Evolutionary conservation across 1,140 invertebrate genomes (phyloP), one percentile per base, ranked within the genome.

Genomic region (Dendrolimus punctatus): DNA sequence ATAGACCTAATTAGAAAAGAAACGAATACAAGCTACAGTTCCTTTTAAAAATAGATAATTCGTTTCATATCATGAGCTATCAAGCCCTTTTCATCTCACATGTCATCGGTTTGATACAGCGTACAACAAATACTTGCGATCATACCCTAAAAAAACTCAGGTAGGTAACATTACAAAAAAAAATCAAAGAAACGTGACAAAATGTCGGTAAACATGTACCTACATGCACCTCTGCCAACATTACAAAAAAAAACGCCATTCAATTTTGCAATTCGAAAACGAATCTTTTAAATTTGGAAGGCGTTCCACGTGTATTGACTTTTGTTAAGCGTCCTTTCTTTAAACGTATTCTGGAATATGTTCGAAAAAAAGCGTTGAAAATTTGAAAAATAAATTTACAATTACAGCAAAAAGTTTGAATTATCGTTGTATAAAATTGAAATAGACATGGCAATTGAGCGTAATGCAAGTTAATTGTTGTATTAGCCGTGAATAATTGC

Each of bases 131-230:
- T 61, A 68, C 64, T 62, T 59, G 40, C 47, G 65, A 66, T 72
- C 67, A 73, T 73, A 64, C 71, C 66, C 76, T 73, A 68, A 73
- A 76, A 65, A 59, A 60, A 66, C 60, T 72, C 69, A 23, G 23
- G 23, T 79, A 80, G 81, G 79, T 82, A 80, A 73, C 67, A 57
- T 41, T 53, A 49, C 51, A 73, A 78, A 80, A 82, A 80, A 84
- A 77, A 23, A 23, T 23, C 23, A 23, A 23, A 73, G 53, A 80
- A 76, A 85, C 81, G 81, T 85, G 81, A 85, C 79, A 85, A 76
- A 85, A 85, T 82, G 79, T 80, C 73, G 69, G 77, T 82, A 82
- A 82, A 82, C 81, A 85, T 73, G 77, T 85, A 82, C 79, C 79
- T 82, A 73, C 66, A 41, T 58, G 56, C 49, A 66, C 66, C 63